A percentile compares a stretch with the other conserved stretches of the same genome.
These are phyloP conservation scores for Chamaetylas fuelleborni DNA, from an alignment of 2,113 vertebrate species.

Conservation along the genomic window DNA sequence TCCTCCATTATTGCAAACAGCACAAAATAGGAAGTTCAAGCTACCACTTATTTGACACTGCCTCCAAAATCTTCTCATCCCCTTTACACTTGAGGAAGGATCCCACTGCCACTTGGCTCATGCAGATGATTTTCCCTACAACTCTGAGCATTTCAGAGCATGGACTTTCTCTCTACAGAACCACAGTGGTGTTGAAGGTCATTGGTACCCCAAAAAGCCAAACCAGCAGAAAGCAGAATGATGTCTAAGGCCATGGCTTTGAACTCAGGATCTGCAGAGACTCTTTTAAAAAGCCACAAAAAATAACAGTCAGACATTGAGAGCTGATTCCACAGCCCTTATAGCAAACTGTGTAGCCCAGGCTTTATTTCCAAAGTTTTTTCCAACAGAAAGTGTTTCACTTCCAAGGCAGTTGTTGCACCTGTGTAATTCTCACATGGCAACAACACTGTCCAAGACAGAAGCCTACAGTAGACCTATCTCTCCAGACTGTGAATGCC, in stretches of 20 bases:
- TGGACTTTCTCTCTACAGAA: neutral
- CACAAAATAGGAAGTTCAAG: neutral
- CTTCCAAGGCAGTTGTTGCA: neutral
- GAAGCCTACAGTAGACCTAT: neutral
- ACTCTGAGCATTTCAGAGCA: neutral
- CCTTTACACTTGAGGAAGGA: neutral
- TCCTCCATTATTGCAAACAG: neutral
- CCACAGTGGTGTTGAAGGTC: neutral
- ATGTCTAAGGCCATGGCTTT: neutral
- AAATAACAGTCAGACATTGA: neutral
- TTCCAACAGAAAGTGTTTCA: neutral
- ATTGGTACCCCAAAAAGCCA: neutral
- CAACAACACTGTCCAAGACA: neutral
- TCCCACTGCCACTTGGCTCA: neutral
- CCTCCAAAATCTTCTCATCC: neutral
- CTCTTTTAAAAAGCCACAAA: neutral
- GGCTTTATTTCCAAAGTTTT: neutral
- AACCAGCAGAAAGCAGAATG: neutral
- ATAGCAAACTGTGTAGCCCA: neutral
- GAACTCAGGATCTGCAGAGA: neutral
- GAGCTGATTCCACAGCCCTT: neutral
- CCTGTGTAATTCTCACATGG: neutral
- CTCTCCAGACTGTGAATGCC: neutral
- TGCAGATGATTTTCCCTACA: neutral
- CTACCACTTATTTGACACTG: fast-evolving